Evolutionary conservation across 2,888 invertebrate species (phyloP), one percentile per base, ranked within the genome.

Genomic region (Dorcus hopei): DNA sequence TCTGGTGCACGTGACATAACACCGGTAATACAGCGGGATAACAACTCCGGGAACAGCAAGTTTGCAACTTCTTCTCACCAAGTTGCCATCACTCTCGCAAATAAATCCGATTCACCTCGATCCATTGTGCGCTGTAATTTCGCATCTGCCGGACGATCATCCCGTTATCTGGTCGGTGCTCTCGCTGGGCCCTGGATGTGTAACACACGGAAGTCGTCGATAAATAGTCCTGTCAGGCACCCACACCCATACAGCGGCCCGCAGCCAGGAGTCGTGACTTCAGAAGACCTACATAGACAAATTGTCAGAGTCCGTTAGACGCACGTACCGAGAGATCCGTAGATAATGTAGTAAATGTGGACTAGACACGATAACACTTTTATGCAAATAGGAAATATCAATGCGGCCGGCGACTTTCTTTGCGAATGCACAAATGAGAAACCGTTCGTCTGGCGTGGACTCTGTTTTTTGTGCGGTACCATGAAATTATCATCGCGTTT

Each of bases 141-240:
- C 23, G 45, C 45, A 45, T 45, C 45, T 45, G 45, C 45, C 45
- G 19, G 45, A 45, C 51, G 39, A 40, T 33, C 11, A 51, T 51
- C 33, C 51, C 51, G 51, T 51, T 51, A 51, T 51, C 51, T 19
- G 51, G 51, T 51, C 38, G 51, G 19, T 19, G 16, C 19, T 45
- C 16, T 19, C 45, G 45, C 23, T 19, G 16, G n/a, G 45, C n/a
- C 55, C 50, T 54, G 58, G 61, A 65, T 66, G 63, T 68, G 66
- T 66, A 66, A 71, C 71, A 74, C 72, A 69, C 72, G 74, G 74
- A 74, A 74, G 73, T 74, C 67, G 65, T 64, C 71, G 68, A 71
- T 74, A 74, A 73, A 73, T 73, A 68, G 70, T 70, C 68, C 69
- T 71, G 71, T 72, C 72, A 67, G 63, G 72, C 72, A 73, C 73